Evolutionary conservation across 2,113 vertebrate species (phyloP), one percentile per base, ranked within the genome.

Genomic region (Marcusenius ussheri): DNA sequence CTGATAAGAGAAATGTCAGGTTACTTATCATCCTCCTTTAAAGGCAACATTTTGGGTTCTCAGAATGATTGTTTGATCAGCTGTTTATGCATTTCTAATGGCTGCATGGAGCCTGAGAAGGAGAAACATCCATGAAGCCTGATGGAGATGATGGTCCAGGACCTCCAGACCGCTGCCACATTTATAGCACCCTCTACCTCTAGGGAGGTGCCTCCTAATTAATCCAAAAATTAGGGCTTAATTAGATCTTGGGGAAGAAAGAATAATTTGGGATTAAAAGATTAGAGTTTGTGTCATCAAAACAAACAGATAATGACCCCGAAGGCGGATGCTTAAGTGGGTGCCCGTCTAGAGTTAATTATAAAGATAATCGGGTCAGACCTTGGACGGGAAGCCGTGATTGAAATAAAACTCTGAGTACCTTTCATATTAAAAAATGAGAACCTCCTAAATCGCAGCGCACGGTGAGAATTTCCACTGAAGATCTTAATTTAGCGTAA

Each of bases 291-390:
- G 87, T 91, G 90, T 90, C 90, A 92, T 92, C 88, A 92, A 62
- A 91, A 92, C 90, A 91, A 92, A 88, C 27, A 56, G 89, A 92
- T 91, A 91, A 90, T 89, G 87, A 90, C 21, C 66, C 24, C 31
- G 86, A 90, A 88, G 47, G 56, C 24, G 5, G 53, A 51, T 31
- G 17, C 15, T 70, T 53, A 9, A 49, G 6, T 5, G 47, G 19
- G 50, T 88, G 91, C 74, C 90, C 89, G 90, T 92, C 91, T 90
- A 92, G 91, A 92, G 93, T 92, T 92, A 92, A 92, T 93, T 92
- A 92, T 77, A 50, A 87, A 91, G 87, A 51, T 92, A 92, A 92
- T 93, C 92, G 90, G 83, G 88, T 90, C 86, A 84, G 91, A 21
- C 70, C 89, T 90, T 90, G 53, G 89, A 88, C 88, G 89, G 90